Evolutionary conservation across 2,888 invertebrate genomes (phyloP).

Genomic region (Salticus scenicus): DNA sequence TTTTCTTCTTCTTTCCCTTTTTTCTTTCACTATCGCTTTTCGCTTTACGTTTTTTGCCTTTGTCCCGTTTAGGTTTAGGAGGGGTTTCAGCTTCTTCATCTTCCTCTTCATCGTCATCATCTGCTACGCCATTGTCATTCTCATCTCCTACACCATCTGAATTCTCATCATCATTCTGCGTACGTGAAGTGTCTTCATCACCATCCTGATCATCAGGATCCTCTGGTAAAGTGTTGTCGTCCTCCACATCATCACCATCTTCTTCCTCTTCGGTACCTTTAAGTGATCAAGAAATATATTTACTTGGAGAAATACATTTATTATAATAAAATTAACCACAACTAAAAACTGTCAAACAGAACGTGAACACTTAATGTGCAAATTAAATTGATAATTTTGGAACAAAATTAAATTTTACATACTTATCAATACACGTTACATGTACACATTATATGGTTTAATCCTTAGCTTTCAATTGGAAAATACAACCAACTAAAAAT

Average conservation of each 20-base stretch:
- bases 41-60: conserved; percentile 93
- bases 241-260: conserved; percentile 68
- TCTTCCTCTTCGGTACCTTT: conserved; percentile 64
- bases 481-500: too few relatives aligned
- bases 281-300: too few relatives aligned
- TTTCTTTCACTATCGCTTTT: conserved; percentile 90
- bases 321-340: too few relatives aligned
- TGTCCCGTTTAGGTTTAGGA: conserved; percentile 80
- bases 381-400: too few relatives aligned
- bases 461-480: too few relatives aligned
- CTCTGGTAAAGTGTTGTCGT: conserved; percentile 67
- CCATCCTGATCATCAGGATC: conserved; percentile 69
- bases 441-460: too few relatives aligned
- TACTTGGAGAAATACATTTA: too few relatives aligned
- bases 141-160: conserved; percentile 55
- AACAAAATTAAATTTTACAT: too few relatives aligned
- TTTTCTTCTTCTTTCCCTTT: conserved; percentile 94
- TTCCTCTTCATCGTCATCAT: conserved; percentile 70
- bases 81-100: conserved; percentile 64
- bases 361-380: too few relatives aligned
- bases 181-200: conserved; percentile 46
- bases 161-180: conserved; percentile 75
- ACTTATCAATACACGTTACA: too few relatives aligned
- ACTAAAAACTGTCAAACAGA: too few relatives aligned
- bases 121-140: conserved; percentile 27